A percentile compares a stretch with the other conserved stretches of the same genome.
Conservation (phyloP, 2,797 vertebrate genomes). For the Bradypodion pumilum region DNA sequence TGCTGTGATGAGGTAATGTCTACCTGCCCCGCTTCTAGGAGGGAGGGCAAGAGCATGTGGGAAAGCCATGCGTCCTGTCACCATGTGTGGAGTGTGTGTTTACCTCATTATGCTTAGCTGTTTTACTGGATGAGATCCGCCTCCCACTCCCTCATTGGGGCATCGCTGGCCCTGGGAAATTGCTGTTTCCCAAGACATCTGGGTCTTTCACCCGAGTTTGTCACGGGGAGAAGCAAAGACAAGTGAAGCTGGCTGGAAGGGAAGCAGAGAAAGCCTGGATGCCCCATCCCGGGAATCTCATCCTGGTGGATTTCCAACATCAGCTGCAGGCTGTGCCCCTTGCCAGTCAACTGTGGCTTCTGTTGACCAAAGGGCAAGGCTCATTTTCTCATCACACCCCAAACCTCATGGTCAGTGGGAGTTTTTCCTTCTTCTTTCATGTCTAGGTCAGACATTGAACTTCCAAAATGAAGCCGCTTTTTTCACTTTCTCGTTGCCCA, state of each 20-base stretch:
- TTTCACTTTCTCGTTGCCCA: no score
- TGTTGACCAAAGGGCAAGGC: not conserved
- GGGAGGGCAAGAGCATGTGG: conserved; percentile 51
- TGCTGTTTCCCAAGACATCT: not conserved
- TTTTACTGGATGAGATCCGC: no score
- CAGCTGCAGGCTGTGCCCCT: not conserved
- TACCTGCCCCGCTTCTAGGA: conserved; percentile 52
- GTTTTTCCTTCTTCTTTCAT: no score
- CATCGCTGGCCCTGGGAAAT: not conserved
- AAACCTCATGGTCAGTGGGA: no score
- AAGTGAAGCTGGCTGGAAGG: not conserved
- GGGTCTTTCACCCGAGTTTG: not conserved
- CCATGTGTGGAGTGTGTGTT: conserved; percentile 31
- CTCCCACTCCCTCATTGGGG: not conserved
- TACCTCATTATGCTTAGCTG: no score
- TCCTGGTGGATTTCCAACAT: not conserved
- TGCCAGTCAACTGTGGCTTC: no score
- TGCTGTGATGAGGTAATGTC: conserved; percentile 73
- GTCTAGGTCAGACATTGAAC: no score
- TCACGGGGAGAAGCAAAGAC: not conserved
- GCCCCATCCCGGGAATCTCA: no score
- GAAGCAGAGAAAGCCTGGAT: no score
- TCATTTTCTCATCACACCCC: no score
- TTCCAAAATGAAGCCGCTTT: no score
- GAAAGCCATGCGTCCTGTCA: conserved; percentile 52